Conservation (phyloP, 2,797 vertebrate genomes). For the Pempheris klunzingeri region DNA sequence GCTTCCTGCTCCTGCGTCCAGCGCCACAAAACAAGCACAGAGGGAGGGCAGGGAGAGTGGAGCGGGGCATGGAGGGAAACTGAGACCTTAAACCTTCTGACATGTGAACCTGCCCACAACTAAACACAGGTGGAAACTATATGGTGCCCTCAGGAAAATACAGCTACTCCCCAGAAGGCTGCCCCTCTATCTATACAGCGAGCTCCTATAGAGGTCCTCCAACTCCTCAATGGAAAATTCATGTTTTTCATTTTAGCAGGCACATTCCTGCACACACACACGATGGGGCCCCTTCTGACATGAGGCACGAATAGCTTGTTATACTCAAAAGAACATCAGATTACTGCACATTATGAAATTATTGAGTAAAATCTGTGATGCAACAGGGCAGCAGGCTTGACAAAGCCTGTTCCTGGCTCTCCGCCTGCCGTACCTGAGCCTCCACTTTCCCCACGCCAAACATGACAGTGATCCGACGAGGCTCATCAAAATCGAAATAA, state of each 20-base stretch:
- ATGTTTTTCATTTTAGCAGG: conserved; percentile 63
- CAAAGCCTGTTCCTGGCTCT: conserved; percentile 45
- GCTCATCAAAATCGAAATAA: conserved; percentile 51
- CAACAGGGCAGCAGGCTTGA: conserved; percentile 5
- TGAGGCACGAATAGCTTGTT: conserved; percentile 15
- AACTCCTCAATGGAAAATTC: conserved; percentile 49
- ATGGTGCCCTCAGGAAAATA: conserved; percentile 20
- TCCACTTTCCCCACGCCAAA: not conserved
- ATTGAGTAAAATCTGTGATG: conserved; percentile 26
- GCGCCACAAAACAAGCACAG: conserved; percentile 60
- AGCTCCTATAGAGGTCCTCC: conserved; percentile 42
- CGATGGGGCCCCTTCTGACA: conserved; percentile 43
- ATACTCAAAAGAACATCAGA: conserved; percentile 46
- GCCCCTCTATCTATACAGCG: conserved; percentile 6
- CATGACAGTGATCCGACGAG: conserved; percentile 43
- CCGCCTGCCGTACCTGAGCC: not conserved
- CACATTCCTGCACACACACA: conserved; percentile 57
- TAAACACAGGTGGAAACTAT: conserved; percentile 60
- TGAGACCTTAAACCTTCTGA: conserved; percentile 1
- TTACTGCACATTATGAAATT: conserved; percentile 49
- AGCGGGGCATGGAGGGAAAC: conserved; percentile 2
- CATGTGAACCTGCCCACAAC: conserved; percentile 50
- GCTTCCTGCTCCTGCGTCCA: conserved; percentile 76
- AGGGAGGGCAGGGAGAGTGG: not conserved
- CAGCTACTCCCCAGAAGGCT: not conserved